phyloP scores from a whole-genome alignment of 2,113 vertebrate species.

The Puffinus mauretanicus region DNA sequence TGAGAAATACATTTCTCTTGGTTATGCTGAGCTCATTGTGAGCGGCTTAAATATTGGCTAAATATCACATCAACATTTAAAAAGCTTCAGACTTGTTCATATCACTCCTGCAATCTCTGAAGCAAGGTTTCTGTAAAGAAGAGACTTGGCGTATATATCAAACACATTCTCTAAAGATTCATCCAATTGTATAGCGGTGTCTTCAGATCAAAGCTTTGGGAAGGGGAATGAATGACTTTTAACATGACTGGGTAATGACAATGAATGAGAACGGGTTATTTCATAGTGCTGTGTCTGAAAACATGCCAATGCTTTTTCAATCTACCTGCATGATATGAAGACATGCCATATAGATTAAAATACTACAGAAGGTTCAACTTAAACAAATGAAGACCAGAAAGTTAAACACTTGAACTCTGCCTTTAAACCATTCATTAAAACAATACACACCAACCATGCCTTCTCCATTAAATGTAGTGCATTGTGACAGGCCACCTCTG shows the following conservation, averaged over 20 bases:
- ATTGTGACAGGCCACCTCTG: not conserved
- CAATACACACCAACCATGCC: not conserved
- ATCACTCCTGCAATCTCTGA: not conserved
- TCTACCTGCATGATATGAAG: not conserved
- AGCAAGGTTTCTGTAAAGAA: not conserved
- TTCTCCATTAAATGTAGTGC: not conserved
- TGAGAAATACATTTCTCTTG: not conserved
- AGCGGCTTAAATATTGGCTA: not conserved
- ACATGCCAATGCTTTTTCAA: not conserved
- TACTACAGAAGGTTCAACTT: not conserved
- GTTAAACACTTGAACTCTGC: not conserved
- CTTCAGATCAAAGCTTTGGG: not conserved
- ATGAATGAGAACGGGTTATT: not conserved
- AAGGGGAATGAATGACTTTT: not conserved
- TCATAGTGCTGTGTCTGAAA: not conserved
- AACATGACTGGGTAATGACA: too few relatives aligned
- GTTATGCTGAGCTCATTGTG: not conserved
- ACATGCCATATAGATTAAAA: not conserved
- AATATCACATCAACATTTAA: not conserved
- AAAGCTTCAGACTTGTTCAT: not conserved
- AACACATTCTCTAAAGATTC: not conserved
- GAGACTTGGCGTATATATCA: not conserved
- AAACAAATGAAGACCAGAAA: not conserved
- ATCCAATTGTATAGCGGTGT: not conserved
- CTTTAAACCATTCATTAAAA: not conserved